A percentile compares a stretch with the other conserved stretches of the same genome.
Evolutionary conservation across 2,113 vertebrate species (phyloP).

Genomic region (Austrofundulus limnaeus): DNA sequence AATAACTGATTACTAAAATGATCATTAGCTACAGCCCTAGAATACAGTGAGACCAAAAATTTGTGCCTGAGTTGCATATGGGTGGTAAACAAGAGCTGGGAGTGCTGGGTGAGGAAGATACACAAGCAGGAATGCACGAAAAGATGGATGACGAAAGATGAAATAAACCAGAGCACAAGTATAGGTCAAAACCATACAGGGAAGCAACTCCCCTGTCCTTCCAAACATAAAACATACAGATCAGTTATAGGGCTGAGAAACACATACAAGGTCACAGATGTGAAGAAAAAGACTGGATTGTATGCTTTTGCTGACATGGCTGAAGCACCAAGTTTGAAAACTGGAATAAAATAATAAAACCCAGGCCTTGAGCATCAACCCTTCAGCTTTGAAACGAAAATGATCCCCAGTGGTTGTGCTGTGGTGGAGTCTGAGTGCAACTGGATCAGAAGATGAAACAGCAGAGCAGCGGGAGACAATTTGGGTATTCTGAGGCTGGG

Average conservation of each 20-base stretch:
- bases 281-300: slow-evolving; percentile 36
- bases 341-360: slow-evolving; percentile 50
- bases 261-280: slow-evolving; percentile 28
- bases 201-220: neutral
- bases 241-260: neutral
- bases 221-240: slow-evolving; percentile 7
- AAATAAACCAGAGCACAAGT: neutral
- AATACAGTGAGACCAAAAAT: too few species aligned
- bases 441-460: slow-evolving; percentile 48
- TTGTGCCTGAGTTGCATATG: too few species aligned
- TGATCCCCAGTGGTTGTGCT: slow-evolving; percentile 16
- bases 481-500: slow-evolving; percentile 45
- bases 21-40: too few species aligned
- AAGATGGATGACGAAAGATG: neutral
- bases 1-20: too few species aligned
- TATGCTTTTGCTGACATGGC: slow-evolving; percentile 23
- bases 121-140: neutral
- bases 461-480: slow-evolving; percentile 29
- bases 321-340: slow-evolving; percentile 26
- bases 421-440: slow-evolving; percentile 56
- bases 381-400: slow-evolving; percentile 32
- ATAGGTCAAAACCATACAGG: neutral
- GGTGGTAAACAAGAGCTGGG: too few species aligned
- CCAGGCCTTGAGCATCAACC: slow-evolving; percentile 29
- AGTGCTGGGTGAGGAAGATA: neutral